Percentiles rank a stretch among this genome's conserved stretches.
phyloP scores from a whole-genome alignment of 2,797 vertebrate species.

The Luscinia luscinia region DNA sequence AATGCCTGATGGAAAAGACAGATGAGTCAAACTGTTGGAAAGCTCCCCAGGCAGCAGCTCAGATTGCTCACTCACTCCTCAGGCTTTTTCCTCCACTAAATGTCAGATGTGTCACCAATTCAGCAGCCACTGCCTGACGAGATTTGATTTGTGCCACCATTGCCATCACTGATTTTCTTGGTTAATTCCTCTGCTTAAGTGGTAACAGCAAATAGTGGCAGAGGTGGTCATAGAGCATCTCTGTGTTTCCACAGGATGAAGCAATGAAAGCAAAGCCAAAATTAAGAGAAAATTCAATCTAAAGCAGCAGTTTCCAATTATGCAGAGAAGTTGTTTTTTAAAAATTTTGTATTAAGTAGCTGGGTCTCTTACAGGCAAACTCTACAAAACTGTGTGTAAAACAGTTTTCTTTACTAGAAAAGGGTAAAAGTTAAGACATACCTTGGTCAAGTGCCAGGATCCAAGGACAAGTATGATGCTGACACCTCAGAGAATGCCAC shows the following conservation, averaged over 20 bases:
- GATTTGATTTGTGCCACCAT: constrained; percentile 8
- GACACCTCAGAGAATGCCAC: neutral
- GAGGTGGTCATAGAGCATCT: neutral
- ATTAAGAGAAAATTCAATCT: neutral
- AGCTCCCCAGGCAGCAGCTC: constrained; percentile 43
- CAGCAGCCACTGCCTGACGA: neutral
- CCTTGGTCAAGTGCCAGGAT: neutral
- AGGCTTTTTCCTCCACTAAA: constrained; percentile 18
- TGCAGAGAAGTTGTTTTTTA: neutral
- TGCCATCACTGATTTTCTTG: neutral
- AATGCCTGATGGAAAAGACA: constrained; percentile 28
- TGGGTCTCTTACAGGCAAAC: neutral
- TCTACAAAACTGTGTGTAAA: neutral
- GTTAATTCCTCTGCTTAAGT: neutral
- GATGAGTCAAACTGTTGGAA: constrained; percentile 50
- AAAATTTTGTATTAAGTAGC: neutral
- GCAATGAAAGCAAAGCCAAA: neutral
- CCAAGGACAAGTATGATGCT: neutral
- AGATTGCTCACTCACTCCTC: constrained; percentile 2
- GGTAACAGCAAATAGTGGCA: neutral
- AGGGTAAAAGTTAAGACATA: neutral
- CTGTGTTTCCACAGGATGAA: neutral
- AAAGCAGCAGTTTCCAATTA: neutral
- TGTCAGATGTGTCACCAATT: constrained; percentile 8
- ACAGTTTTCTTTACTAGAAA: neutral